A percentile compares a stretch with the other conserved stretches of the same genome.
phyloP scores from a whole-genome alignment of 2,113 vertebrate genomes.

The Romanogobio albipinnatus region DNA sequence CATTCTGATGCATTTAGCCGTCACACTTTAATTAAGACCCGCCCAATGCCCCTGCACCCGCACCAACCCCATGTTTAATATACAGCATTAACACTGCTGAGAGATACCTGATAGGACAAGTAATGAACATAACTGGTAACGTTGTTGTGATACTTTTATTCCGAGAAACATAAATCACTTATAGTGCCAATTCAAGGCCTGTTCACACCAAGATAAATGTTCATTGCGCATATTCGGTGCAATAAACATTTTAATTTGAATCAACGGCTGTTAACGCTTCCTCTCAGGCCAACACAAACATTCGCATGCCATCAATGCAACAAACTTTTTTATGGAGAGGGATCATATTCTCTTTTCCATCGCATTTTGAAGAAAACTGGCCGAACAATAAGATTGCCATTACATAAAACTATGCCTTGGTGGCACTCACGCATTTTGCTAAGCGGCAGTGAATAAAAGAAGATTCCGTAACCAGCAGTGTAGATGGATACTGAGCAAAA shows the following conservation, averaged over 20 bases:
- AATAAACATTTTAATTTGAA: constrained; percentile 20
- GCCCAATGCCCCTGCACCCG: constrained; percentile 59
- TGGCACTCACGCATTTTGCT: not conserved
- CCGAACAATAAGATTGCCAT: not conserved
- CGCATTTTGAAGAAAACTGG: not conserved
- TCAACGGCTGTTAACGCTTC: not conserved
- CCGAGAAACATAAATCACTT: constrained; percentile 73
- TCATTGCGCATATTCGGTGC: not conserved
- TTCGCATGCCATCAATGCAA: not conserved
- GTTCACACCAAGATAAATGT: constrained; percentile 3
- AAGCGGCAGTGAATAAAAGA: too few species aligned
- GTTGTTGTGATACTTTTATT: constrained; percentile 60
- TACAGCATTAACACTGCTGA: constrained; percentile 73
- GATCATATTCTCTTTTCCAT: constrained; percentile 60
- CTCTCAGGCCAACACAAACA: not conserved
- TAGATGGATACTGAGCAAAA: too few species aligned
- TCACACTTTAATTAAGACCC: constrained; percentile 76
- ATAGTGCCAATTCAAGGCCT: constrained; percentile 44
- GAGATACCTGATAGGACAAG: constrained; percentile 68
- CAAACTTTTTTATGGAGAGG: not conserved
- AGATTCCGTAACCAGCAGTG: too few species aligned
- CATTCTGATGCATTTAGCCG: constrained; percentile 73
- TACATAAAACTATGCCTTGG: not conserved
- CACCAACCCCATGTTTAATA: constrained; percentile 72
- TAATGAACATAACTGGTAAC: constrained; percentile 72